Evolutionary conservation across 2,113 vertebrate species (phyloP).

Genomic region (Proteles cristata): DNA sequence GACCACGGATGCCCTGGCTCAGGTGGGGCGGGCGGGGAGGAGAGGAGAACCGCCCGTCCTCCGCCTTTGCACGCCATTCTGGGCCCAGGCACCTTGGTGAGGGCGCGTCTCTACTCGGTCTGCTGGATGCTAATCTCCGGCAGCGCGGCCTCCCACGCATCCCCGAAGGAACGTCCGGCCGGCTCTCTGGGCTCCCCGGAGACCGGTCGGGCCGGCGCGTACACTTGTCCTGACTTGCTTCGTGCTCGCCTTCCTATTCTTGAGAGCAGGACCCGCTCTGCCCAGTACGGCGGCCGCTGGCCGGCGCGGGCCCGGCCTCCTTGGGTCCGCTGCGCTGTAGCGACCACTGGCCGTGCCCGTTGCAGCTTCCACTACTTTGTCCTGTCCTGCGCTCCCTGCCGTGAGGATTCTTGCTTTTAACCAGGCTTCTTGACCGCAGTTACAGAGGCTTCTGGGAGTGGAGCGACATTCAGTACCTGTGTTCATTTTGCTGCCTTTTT

Average conservation of each 20-base stretch:
- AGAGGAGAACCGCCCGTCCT: background rate
- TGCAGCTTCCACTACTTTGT: rapidly evolving
- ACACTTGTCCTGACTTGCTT: background rate
- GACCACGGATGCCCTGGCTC: rapidly evolving
- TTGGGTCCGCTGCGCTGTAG: rapidly evolving
- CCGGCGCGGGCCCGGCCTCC: rapidly evolving
- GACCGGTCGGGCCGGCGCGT: background rate
- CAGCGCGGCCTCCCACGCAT: background rate
- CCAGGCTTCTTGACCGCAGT: background rate
- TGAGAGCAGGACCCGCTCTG: background rate
- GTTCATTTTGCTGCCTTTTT: background rate
- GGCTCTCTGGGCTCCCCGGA: background rate
- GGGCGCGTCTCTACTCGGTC: background rate
- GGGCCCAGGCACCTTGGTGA: rapidly evolving
- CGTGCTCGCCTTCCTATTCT: no score
- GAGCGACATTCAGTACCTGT: background rate
- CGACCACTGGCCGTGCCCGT: rapidly evolving
- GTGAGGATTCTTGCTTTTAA: background rate
- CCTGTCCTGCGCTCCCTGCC: background rate
- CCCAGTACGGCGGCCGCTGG: rapidly evolving
- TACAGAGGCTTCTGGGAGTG: background rate
- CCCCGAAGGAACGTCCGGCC: background rate
- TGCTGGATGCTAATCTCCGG: background rate
- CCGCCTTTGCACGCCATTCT: background rate
- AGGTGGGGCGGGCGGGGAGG: rapidly evolving